phyloP scores from a whole-genome alignment of 2,888 invertebrate genomes.

The Plagodis dolabraria region DNA sequence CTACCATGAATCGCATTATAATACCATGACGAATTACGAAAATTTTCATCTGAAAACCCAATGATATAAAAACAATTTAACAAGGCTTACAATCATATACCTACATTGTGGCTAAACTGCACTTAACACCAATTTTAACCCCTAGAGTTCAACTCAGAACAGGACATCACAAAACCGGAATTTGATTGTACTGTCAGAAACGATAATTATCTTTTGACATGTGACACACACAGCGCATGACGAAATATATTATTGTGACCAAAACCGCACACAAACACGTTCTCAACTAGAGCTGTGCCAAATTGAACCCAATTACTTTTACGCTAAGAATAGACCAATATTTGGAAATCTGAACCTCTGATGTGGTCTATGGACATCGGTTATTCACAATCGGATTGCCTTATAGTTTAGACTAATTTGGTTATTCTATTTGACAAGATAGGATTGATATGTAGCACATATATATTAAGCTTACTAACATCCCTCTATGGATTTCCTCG shows the following conservation, averaged over 20 bases:
- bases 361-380: slow-evolving; percentile 26
- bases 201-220: slow-evolving; percentile 51
- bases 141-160: not conserved
- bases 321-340: not conserved
- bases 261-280: slow-evolving; percentile 21
- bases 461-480: too few relatives aligned
- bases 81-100: too few relatives aligned
- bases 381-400: slow-evolving; percentile 37
- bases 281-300: slow-evolving; percentile 3
- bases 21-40: too few relatives aligned
- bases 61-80: too few relatives aligned
- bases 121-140: not conserved
- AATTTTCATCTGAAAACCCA: too few relatives aligned
- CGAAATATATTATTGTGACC: slow-evolving; percentile 42
- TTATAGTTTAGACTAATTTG: slow-evolving; percentile 31
- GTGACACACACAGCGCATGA: slow-evolving; percentile 44
- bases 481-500: too few relatives aligned
- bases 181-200: slow-evolving; percentile 45
- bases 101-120: too few relatives aligned
- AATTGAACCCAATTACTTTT: slow-evolving; percentile 7
- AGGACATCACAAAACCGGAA: slow-evolving; percentile 21
- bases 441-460: too few relatives aligned
- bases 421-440: slow-evolving; percentile 1
- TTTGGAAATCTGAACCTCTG: not conserved
- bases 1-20: too few relatives aligned